phyloP scores from a whole-genome alignment of 1,140 invertebrate genomes.

The Cotesia vestalis region DNA sequence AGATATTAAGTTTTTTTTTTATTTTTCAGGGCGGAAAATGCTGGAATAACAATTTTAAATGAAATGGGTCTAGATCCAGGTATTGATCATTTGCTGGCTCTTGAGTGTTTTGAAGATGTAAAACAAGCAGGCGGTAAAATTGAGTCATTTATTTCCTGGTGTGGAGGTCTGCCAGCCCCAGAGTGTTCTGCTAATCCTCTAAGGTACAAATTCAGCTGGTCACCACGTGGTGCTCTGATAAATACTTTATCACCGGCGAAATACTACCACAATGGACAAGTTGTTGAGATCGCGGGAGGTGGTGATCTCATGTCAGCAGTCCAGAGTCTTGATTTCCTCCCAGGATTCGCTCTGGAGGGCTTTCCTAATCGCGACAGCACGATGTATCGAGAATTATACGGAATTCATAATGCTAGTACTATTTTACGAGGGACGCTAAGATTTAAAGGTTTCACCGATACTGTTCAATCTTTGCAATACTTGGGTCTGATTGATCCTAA shows the following conservation, averaged over 20 bases:
- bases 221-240: constrained; percentile 86
- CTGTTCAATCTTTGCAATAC: constrained; percentile 84
- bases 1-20: constrained; percentile 21
- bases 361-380: constrained; percentile 96
- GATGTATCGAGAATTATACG: constrained; percentile 88
- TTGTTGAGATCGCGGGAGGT: constrained; percentile 89
- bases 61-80: constrained; percentile 98
- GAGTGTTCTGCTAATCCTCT: constrained; percentile 94
- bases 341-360: constrained; percentile 96
- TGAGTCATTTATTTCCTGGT: constrained; percentile 96
- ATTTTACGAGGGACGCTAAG: constrained; percentile 91
- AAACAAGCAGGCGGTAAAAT: constrained; percentile 83
- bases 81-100: constrained; percentile 95
- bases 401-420: constrained; percentile 84
- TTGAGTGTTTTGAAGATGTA: constrained; percentile 95
- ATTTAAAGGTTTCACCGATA: constrained; percentile 90
- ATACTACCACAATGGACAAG: constrained; percentile 86
- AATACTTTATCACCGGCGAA: constrained; percentile 90
- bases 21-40: constrained; percentile 77
- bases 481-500: constrained; percentile 89
- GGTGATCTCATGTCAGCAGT: constrained; percentile 86
- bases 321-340: constrained; percentile 86
- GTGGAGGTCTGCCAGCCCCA: constrained; percentile 94
- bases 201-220: constrained; percentile 99
- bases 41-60: constrained; percentile 89